These are phyloP conservation scores for Colletes collaris DNA, from an alignment of 2,888 invertebrate species.

Conservation along the genomic window DNA sequence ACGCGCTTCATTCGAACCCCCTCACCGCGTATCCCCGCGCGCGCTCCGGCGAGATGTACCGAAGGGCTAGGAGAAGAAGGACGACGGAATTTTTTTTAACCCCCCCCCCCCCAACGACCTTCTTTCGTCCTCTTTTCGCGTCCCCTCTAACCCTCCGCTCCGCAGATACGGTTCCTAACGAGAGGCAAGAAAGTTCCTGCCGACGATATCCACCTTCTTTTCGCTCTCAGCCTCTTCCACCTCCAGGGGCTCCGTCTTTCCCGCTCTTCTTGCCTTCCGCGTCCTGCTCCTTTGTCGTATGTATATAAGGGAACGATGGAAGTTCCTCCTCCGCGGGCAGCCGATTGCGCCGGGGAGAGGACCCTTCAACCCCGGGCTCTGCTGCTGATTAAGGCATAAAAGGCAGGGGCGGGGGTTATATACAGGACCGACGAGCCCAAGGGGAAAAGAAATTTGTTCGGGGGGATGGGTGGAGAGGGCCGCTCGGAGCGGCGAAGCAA, in stretches of 20 bases:
- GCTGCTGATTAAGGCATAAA: slow-evolving; percentile 72
- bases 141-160: slow-evolving; percentile 27
- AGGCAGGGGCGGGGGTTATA: slow-evolving; percentile 56
- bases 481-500: slow-evolving; percentile 48
- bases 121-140: slow-evolving; percentile 7
- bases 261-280: slow-evolving; percentile 26
- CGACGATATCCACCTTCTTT: slow-evolving; percentile 32
- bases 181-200: slow-evolving; percentile 67
- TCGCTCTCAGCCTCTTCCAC: slow-evolving; percentile 5
- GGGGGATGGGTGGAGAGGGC: slow-evolving; percentile 12
- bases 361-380: slow-evolving; percentile 63
- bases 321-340: slow-evolving; percentile 60
- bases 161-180: slow-evolving; percentile 55
- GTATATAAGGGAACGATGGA: slow-evolving; percentile 54
- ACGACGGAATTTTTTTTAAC: slow-evolving; percentile 48
- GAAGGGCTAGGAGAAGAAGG: slow-evolving; percentile 16
- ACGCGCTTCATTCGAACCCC: slow-evolving; percentile 58
- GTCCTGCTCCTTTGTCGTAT: slow-evolving; percentile 46
- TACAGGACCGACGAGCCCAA: slow-evolving; percentile 27
- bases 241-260: slow-evolving; percentile 9
- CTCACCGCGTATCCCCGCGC: slow-evolving; percentile 38
- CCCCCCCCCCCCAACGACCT: neutral
- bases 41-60: slow-evolving; percentile 24
- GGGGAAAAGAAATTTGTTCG: slow-evolving; percentile 66
- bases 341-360: slow-evolving; percentile 61